Base-by-base conservation (phyloP, 1,140 invertebrate genomes). In the Philaenus spumarius region DNA sequence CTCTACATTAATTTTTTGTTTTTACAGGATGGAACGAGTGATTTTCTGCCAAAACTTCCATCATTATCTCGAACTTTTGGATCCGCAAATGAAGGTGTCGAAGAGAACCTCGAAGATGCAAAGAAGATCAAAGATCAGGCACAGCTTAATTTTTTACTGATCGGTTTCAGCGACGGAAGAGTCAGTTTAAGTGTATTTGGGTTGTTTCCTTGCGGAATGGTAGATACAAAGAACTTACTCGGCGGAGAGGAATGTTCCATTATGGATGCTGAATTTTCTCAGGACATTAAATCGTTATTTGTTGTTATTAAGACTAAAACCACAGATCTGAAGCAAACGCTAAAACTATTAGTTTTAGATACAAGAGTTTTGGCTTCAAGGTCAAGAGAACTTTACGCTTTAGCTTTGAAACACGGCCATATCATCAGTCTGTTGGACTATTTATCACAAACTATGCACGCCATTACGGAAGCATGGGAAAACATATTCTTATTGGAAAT, bases 391-490 rank as follows among this genome's bases (percentile, higher is more conserved):
- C 56, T 66, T 30, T 55, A 63, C 53, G 73, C 81, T 20, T 73
- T 92, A 14, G 83, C 87, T 12, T 75, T 80, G 6, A 87, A 87
- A 69, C 84, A 89, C 74, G 81, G 82, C 7, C 79, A 88, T 65
- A 79, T 91, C 12, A 69, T 78, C 12, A 77, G 78, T 60, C 73
- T 86, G 6, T 68, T 85, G 43, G 81, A 81, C 66, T 87, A 91
- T 69, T 76, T 91, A 23, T 82, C 82, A 34, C 81, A 84, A 63
- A 88, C 88, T 2, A 84, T 92, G 69, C 81, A 82, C 63, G 86
- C 89, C n/a, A 88, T 96, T 65, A 86, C 82, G 43, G 93, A 96
- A 76, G 88, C 91, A 0, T 97, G 93, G 91, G 94, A 97, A 75
- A 93, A 91, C 59, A 93, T 96, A 65, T 76, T 97, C 64, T 76